Evolutionary conservation across 1,140 invertebrate species (phyloP).

Genomic region (Bombus waltoni): DNA sequence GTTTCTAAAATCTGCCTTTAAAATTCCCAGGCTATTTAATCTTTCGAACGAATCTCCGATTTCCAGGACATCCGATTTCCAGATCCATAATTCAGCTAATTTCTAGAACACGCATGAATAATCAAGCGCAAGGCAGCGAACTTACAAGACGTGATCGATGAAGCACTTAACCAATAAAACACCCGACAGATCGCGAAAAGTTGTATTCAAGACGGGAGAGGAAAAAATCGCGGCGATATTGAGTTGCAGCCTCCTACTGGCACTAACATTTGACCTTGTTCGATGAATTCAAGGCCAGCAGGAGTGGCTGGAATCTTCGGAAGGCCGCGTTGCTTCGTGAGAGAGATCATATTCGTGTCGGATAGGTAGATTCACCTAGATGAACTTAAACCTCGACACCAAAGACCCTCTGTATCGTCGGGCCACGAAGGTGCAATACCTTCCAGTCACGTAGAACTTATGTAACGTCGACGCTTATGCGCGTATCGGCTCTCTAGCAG

Average conservation of each 20-base stretch:
- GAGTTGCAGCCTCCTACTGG: constrained; percentile 15
- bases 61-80: neutral
- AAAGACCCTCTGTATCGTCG: constrained; percentile 1
- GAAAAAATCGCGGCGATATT: constrained; percentile 4
- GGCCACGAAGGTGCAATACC: constrained; percentile 26
- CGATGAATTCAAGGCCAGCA: constrained; percentile 26
- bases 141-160: neutral
- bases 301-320: constrained; percentile 10
- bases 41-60: neutral
- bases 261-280: constrained; percentile 25
- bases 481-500: neutral
- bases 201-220: too few species aligned
- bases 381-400: constrained; percentile 38
- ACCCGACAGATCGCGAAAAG: neutral
- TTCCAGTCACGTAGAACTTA: constrained; percentile 42
- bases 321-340: constrained; percentile 34
- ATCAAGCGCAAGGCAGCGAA: neutral
- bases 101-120: neutral
- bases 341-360: constrained; percentile 34
- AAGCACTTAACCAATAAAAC: neutral
- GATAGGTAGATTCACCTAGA: constrained; percentile 10
- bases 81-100: neutral
- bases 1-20: neutral
- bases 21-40: neutral
- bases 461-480: constrained; percentile 29